Evolutionary conservation across 2,113 vertebrate genomes (phyloP), one percentile per base, ranked within the genome.

Genomic region (Ahaetulla prasina): DNA sequence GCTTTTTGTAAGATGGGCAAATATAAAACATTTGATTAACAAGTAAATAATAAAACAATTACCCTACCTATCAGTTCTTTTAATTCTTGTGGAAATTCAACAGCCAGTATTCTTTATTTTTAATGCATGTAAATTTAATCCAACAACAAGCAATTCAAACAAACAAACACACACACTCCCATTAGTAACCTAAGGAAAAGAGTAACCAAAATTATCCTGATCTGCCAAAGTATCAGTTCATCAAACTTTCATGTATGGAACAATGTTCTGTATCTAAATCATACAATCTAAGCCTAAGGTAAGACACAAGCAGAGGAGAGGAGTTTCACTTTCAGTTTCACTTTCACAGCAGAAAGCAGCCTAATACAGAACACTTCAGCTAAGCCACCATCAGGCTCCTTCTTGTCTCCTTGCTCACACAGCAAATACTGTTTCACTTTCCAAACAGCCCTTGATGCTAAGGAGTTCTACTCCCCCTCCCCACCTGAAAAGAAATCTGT

Each of bases 81-180:
- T 96, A 54, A 43, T 53, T 96, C 93, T 95, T 93, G 89, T 93
- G 89, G 90, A 95, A 91, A 91, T 96, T 94, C 95, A 95, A 87
- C 90, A 88, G 91, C 95, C 93, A 90, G 94, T 25, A 43, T 39
- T 93, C 16, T 50, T 35, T 45, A 54, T 85, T 63, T 87, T 27
- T 60, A 85, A 89, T 55, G 10, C 43, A 80, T 49, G 47, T 47
- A 27, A 14, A 88, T 43, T 23, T 52, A 88, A 68, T 80, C 74
- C 54, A 74, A 89, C 16, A 92, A n/a, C 35, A 80, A 80, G 18
- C 74, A 43, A 80, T 80, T 87, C 35, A 87, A 87, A n/a, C 14
- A 30, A 18, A 80, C 35, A 30, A 20, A 9, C 2, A 27, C 3
- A 4, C 30, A 5, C 27, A 11, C 27, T 25, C 3, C 45, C 0